Conservation (phyloP, 2,888 invertebrate genomes). For the Mamestra brassicae region DNA sequence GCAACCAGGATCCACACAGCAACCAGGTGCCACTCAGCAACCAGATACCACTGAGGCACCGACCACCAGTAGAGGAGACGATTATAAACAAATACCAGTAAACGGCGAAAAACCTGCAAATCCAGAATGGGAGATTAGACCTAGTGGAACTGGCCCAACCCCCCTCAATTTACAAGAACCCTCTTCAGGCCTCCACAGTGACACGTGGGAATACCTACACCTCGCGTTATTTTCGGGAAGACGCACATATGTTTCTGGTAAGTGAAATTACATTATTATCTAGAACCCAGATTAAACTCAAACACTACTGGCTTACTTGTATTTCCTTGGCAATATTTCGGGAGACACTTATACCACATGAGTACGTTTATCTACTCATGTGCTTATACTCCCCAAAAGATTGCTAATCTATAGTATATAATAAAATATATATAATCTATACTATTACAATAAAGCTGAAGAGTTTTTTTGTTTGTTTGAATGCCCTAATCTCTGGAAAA, state of each 20-base stretch:
- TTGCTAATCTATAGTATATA: too few species aligned
- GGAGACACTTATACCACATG: neutral
- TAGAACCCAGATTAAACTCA: neutral
- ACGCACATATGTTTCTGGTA: constrained; percentile 1
- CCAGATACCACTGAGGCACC: neutral
- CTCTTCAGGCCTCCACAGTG: too few species aligned
- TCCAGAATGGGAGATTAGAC: neutral
- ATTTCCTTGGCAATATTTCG: neutral
- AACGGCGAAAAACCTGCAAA: neutral
- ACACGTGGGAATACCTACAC: neutral
- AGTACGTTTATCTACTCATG: too few species aligned
- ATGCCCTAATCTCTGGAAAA: too few species aligned
- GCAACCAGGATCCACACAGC: neutral
- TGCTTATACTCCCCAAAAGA: neutral
- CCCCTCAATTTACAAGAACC: neutral
- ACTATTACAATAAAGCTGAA: too few species aligned
- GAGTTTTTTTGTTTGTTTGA: too few species aligned
- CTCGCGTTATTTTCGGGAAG: neutral
- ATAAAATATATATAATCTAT: too few species aligned
- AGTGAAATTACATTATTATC: constrained; percentile 2
- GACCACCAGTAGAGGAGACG: neutral
- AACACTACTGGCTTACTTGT: neutral
- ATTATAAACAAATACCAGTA: neutral
- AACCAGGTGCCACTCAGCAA: neutral
- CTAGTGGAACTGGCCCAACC: neutral